Conservation (phyloP, 2,888 invertebrate genomes). For the Saturnia japonica region DNA sequence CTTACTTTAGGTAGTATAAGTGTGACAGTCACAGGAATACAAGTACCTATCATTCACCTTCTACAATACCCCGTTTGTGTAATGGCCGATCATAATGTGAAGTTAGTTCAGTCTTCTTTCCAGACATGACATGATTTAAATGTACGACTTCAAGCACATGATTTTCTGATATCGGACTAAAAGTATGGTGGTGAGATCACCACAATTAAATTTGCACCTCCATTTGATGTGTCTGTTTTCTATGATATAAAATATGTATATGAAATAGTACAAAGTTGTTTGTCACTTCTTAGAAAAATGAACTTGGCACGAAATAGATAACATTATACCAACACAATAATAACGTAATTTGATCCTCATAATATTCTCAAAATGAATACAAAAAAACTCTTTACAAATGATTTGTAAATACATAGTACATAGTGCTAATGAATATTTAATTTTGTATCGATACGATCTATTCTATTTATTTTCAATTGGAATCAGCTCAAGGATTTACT, state of each 20-base stretch:
- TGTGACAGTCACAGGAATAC: too few relatives aligned
- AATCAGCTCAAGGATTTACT: constrained; percentile 28
- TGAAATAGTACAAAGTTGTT: not conserved
- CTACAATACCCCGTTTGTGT: too few relatives aligned
- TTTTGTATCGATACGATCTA: constrained; percentile 9
- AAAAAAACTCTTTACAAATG: not conserved
- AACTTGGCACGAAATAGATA: constrained; percentile 1
- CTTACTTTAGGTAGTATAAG: too few relatives aligned
- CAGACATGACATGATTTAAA: not conserved
- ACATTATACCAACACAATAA: not conserved
- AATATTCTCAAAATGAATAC: not conserved
- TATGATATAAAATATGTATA: not conserved
- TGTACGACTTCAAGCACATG: not conserved
- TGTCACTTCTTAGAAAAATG: not conserved
- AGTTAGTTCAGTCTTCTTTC: not conserved
- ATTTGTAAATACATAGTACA: not conserved
- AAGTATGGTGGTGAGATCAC: not conserved
- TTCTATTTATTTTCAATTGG: constrained; percentile 22
- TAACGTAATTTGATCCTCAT: not conserved
- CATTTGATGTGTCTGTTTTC: not conserved
- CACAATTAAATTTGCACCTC: not conserved
- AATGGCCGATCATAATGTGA: too few relatives aligned
- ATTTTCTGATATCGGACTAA: not conserved
- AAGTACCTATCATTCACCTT: too few relatives aligned
- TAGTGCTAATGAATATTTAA: constrained; percentile 14